Percentiles rank a stretch among this genome's conserved stretches.
These are phyloP conservation scores for Dichetophora obliterata DNA, from an alignment of 2,888 invertebrate genomes.

Conservation along the genomic window DNA sequence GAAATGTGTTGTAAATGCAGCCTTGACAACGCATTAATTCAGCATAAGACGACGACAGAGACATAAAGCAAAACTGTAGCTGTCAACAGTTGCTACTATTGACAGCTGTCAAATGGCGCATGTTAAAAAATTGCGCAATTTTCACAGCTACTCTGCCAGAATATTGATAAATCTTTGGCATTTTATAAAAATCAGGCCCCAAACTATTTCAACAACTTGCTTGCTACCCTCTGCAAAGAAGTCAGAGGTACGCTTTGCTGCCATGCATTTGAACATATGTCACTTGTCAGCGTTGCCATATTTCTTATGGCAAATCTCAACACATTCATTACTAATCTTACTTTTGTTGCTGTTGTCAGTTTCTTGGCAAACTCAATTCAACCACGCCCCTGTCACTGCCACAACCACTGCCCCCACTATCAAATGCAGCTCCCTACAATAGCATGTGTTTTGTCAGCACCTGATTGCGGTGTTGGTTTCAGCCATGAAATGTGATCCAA, in stretches of 20 bases:
- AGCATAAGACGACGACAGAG: background rate
- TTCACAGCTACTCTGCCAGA: background rate
- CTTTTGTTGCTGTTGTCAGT: slow-evolving; percentile 1
- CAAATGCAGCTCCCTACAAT: background rate
- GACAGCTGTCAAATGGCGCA: slow-evolving; percentile 60
- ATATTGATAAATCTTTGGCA: slow-evolving; percentile 32
- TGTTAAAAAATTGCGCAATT: slow-evolving; percentile 25
- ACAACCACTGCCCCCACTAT: background rate
- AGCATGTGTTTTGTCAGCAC: slow-evolving; percentile 50
- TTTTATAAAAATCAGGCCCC: slow-evolving; percentile 18
- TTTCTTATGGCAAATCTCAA: slow-evolving; percentile 51
- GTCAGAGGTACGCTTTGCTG: background rate
- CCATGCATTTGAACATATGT: slow-evolving; percentile 56
- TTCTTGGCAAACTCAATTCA: background rate
- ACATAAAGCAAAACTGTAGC: slow-evolving; percentile 15
- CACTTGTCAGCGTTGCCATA: slow-evolving; percentile 58
- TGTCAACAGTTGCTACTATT: slow-evolving; percentile 56
- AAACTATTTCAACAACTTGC: background rate
- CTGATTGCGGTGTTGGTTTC: slow-evolving; percentile 52
- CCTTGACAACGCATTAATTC: background rate
- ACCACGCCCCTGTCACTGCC: background rate
- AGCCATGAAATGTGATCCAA: slow-evolving; percentile 47
- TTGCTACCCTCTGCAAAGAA: background rate
- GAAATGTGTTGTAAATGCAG: background rate
- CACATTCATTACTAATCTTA: slow-evolving; percentile 4